Evolutionary conservation across 2,797 vertebrate genomes (phyloP).

Genomic region (Masticophis lateralis): DNA sequence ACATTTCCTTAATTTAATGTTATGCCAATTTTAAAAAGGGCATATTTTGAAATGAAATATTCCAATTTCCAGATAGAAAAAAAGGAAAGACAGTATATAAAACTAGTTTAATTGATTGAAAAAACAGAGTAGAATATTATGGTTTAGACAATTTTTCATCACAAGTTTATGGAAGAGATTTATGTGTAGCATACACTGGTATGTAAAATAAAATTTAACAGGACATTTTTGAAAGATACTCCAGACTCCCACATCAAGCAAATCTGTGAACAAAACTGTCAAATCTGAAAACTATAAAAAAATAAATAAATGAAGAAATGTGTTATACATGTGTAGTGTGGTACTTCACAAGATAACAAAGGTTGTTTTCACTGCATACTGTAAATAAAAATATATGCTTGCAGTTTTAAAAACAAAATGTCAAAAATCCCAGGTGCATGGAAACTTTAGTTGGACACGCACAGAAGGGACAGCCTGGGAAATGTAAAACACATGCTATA

Average conservation of each 20-base stretch:
- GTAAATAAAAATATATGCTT: slow-evolving; percentile 42
- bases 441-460: slow-evolving; percentile 31
- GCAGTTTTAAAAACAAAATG: slow-evolving; percentile 36
- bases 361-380: slow-evolving; percentile 32
- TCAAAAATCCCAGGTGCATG: slow-evolving; percentile 21
- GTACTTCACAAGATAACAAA: slow-evolving; percentile 42
- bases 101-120: slow-evolving; percentile 26
- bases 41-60: slow-evolving; percentile 34
- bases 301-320: slow-evolving; percentile 15
- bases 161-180: slow-evolving; percentile 13
- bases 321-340: slow-evolving; percentile 23
- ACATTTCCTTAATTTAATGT: slow-evolving; percentile 8
- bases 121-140: not conserved
- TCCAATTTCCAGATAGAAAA: slow-evolving; percentile 36
- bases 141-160: slow-evolving; percentile 18
- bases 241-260: slow-evolving; percentile 12
- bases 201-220: slow-evolving; percentile 19
- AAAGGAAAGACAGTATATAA: not conserved
- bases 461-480: slow-evolving; percentile 38
- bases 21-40: slow-evolving; percentile 19
- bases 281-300: slow-evolving; percentile 13
- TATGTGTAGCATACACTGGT: slow-evolving; percentile 29
- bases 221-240: slow-evolving; percentile 18
- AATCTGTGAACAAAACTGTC: slow-evolving; percentile 32
- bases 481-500: not conserved